These are phyloP conservation scores for Spongilla lacustris DNA, from an alignment of 37 sponge, comb jelly and placozoan genomes.

Conservation along the genomic window DNA sequence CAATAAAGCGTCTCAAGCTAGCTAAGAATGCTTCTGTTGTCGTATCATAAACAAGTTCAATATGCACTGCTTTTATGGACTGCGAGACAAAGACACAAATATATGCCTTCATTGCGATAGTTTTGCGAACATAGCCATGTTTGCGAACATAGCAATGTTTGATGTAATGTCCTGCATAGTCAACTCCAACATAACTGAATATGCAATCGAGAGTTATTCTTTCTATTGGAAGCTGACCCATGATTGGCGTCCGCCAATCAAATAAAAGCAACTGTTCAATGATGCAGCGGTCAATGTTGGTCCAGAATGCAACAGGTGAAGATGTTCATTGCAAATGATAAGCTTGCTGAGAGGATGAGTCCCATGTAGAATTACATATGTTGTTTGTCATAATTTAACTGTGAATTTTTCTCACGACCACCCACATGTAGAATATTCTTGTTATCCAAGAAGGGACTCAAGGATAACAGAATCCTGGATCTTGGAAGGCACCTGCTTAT, in stretches of 20 bases:
- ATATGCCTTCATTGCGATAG: slow-evolving; percentile 27
- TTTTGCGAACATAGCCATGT: slow-evolving; percentile 11
- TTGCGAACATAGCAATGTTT: slow-evolving; percentile 4
- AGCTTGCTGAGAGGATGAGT: slow-evolving; percentile 31
- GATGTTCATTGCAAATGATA: slow-evolving; percentile 19
- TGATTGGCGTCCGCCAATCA: slow-evolving; percentile 22
- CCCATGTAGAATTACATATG: slow-evolving; percentile 36
- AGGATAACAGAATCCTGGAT: no score
- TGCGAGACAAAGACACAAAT: slow-evolving; percentile 28
- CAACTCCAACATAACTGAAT: slow-evolving; percentile 11
- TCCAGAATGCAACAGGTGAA: slow-evolving; percentile 46
- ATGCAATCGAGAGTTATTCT: background rate
- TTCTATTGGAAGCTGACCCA: slow-evolving; percentile 32
- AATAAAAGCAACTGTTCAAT: slow-evolving; percentile 5
- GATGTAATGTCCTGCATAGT: slow-evolving; percentile 31
- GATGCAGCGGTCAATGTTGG: slow-evolving; percentile 19
- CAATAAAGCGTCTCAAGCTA: slow-evolving; percentile 29
- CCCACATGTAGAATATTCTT: no score
- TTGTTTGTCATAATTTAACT: no score
- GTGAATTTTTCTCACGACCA: no score
- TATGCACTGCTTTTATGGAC: slow-evolving; percentile 22
- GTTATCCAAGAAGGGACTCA: no score
- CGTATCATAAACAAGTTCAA: slow-evolving; percentile 30
- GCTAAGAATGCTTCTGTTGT: slow-evolving; percentile 41
- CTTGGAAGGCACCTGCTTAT: no score